Evolutionary conservation across 2,113 vertebrate genomes (phyloP).

Genomic region (Penelope pileata): DNA sequence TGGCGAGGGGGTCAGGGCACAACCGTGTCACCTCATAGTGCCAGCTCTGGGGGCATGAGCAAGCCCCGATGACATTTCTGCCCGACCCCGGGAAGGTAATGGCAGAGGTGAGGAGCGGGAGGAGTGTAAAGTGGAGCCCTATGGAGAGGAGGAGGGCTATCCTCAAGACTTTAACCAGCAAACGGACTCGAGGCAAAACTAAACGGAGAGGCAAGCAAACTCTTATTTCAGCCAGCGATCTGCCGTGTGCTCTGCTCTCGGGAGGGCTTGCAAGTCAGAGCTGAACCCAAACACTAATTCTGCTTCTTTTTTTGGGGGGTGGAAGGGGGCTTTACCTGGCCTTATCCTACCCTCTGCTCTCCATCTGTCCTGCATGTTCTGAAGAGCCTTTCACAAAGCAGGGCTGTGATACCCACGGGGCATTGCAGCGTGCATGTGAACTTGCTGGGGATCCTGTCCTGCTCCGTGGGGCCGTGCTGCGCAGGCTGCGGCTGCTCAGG

Average conservation of each 20-base stretch:
- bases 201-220: conserved; percentile 70
- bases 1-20: not conserved
- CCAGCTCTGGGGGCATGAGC: conserved; percentile 26
- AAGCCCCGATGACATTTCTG: conserved; percentile 35
- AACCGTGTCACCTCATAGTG: conserved; percentile 32
- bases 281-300: conserved; percentile 4
- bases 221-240: conserved; percentile 50
- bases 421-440: not conserved
- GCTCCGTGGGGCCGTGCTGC: not conserved
- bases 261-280: conserved; percentile 24
- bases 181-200: conserved; percentile 60
- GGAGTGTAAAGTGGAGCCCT: conserved; percentile 64
- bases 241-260: not conserved
- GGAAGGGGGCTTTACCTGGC: not conserved
- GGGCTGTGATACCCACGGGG: not conserved
- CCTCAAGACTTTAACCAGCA: conserved; percentile 66
- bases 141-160: conserved; percentile 68
- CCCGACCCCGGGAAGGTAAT: not conserved
- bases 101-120: conserved; percentile 53
- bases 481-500: not conserved
- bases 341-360: not conserved
- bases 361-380: not conserved
- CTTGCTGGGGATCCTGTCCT: not conserved
- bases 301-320: not conserved
- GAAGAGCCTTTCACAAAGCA: not conserved